These are phyloP conservation scores for Stomatorhinus walkeri DNA, from an alignment of 2,797 vertebrate genomes.

Conservation along the genomic window DNA sequence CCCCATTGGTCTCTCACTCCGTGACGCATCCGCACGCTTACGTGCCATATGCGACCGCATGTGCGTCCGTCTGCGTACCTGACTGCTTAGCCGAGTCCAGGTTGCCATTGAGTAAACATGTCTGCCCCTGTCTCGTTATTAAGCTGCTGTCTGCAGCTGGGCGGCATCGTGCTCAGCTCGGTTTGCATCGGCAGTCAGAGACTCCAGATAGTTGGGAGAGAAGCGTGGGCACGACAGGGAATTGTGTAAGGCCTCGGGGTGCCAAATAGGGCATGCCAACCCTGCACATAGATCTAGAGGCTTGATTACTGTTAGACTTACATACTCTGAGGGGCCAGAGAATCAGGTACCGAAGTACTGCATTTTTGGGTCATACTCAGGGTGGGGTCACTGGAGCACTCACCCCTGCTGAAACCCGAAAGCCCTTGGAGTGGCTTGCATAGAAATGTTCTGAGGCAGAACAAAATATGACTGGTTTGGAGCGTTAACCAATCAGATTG, in stretches of 20 bases:
- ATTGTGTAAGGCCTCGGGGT: background rate
- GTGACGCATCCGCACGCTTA: background rate
- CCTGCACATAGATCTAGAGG: background rate
- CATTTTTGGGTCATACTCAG: background rate
- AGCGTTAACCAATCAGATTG: background rate
- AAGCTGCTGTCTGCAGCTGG: background rate
- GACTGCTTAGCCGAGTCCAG: background rate
- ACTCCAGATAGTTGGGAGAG: background rate
- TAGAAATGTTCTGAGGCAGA: background rate
- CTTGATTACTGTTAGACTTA: background rate
- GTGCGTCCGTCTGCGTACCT: background rate
- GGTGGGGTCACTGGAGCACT: background rate
- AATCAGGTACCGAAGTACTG: background rate
- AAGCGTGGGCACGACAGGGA: background rate
- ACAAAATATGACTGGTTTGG: background rate
- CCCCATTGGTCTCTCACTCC: background rate
- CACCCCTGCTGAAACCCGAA: background rate
- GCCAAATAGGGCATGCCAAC: background rate
- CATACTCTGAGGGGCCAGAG: background rate
- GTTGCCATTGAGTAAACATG: background rate
- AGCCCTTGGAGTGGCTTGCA: background rate
- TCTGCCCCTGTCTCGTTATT: background rate
- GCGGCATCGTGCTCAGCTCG: background rate
- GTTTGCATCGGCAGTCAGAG: background rate
- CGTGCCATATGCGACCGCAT: background rate